A percentile compares a stretch with the other conserved stretches of the same genome.
These are phyloP conservation scores for Hiodon alosoides DNA, from an alignment of 2,113 vertebrate genomes.

Conservation along the genomic window DNA sequence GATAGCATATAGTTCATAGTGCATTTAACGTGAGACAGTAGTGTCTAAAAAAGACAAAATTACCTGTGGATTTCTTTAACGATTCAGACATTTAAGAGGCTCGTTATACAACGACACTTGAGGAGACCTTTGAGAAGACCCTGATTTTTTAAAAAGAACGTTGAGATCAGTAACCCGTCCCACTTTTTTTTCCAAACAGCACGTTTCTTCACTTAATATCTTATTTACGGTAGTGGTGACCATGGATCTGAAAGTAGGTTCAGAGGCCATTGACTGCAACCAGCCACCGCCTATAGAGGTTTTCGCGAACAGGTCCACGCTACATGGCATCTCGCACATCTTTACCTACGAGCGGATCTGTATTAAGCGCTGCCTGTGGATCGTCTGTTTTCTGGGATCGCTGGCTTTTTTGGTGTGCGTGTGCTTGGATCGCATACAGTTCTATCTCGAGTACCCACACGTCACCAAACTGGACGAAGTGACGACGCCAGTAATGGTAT, in stretches of 20 bases:
- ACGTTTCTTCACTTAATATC: not conserved
- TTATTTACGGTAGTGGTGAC: constrained; percentile 12
- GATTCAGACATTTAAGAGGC: not conserved
- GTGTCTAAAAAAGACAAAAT: not conserved
- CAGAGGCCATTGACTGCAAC: constrained; percentile 75
- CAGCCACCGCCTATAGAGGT: constrained; percentile 85
- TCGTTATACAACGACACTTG: not conserved
- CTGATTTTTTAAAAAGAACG: not conserved
- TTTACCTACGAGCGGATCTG: constrained; percentile 90
- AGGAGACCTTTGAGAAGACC: not conserved
- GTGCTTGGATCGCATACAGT: constrained; percentile 89
- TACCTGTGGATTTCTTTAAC: constrained; percentile 15
- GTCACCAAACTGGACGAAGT: constrained; percentile 97
- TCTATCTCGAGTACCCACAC: constrained; percentile 93
- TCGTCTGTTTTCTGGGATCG: constrained; percentile 84
- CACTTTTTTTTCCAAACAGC: not conserved
- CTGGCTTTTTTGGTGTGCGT: constrained; percentile 80
- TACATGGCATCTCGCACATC: constrained; percentile 95
- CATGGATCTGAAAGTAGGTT: constrained; percentile 90
- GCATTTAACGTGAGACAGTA: too few relatives aligned
- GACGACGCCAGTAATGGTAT: constrained; percentile 78
- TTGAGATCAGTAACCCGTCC: not conserved
- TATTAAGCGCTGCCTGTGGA: constrained; percentile 84
- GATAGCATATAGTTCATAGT: too few relatives aligned
- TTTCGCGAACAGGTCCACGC: constrained; percentile 88